A percentile compares a stretch with the other conserved stretches of the same genome.
Evolutionary conservation across 2,797 vertebrate species (phyloP).

Genomic region (Parauchenoglanis ngamensis): DNA sequence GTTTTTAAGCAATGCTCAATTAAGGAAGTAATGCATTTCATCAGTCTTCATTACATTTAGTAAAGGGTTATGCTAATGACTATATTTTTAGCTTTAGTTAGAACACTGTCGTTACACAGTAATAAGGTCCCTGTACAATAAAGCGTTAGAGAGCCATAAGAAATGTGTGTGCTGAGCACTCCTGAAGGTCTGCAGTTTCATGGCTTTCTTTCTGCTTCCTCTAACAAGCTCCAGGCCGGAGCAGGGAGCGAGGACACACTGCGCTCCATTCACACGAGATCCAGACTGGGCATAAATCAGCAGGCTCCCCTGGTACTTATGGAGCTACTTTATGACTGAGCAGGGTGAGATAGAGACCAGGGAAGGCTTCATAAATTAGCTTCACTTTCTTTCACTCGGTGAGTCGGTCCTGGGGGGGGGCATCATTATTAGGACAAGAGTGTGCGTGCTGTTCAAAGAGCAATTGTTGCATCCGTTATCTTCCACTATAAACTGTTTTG

Average conservation of each 20-base stretch:
- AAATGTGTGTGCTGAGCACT: not conserved
- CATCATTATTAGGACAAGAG: conserved; percentile 35
- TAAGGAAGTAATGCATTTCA: not conserved
- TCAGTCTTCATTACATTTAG: not conserved
- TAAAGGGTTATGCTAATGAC: not conserved
- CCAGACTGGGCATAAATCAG: conserved; percentile 47
- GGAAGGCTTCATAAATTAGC: conserved; percentile 50
- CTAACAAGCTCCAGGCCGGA: conserved; percentile 43
- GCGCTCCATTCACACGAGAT: conserved; percentile 31
- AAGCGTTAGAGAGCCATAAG: not conserved
- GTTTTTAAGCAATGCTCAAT: not conserved
- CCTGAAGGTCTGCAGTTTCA: conserved; percentile 33
- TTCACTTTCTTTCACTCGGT: conserved; percentile 30
- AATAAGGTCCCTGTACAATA: conserved; percentile 12
- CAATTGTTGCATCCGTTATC: not conserved
- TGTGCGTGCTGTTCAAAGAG: conserved; percentile 9
- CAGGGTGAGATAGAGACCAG: conserved; percentile 34
- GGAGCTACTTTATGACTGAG: conserved; percentile 45
- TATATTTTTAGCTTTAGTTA: not conserved
- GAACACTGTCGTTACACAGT: not conserved
- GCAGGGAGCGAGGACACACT: conserved; percentile 31
- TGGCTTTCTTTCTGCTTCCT: not conserved
- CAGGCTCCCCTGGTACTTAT: conserved; percentile 34
- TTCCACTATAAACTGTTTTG: not conserved
- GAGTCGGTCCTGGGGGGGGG: not conserved